A percentile compares a stretch with the other conserved stretches of the same genome.
Evolutionary conservation across 2,888 invertebrate species (phyloP).

Genomic region (Limnephilus marmoratus): DNA sequence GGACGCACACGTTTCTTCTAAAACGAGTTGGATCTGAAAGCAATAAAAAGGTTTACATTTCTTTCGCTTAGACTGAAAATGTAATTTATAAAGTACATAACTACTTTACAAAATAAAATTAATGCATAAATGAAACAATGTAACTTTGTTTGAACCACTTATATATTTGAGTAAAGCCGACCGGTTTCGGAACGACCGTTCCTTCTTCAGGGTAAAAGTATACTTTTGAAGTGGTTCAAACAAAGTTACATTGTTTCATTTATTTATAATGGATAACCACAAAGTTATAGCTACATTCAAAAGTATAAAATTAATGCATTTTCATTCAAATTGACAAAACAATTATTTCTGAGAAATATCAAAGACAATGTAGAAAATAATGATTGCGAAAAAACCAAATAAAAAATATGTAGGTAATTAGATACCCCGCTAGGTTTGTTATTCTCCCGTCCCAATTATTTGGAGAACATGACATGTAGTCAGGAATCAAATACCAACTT

Average conservation of each 20-base stretch:
- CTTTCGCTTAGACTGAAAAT: not conserved
- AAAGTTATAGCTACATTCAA: too few species aligned
- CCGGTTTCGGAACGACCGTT: too few species aligned
- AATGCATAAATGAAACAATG: too few species aligned
- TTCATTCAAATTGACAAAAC: not conserved
- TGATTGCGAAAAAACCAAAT: constrained; percentile 14
- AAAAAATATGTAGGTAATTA: not conserved
- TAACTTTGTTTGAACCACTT: too few species aligned
- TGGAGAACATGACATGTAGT: not conserved
- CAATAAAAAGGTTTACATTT: not conserved
- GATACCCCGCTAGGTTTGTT: not conserved
- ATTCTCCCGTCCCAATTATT: not conserved
- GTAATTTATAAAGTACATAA: not conserved
- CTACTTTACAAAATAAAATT: not conserved
- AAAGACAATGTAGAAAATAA: constrained; percentile 30
- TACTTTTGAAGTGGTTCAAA: too few species aligned
- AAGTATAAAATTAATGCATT: not conserved
- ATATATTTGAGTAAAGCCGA: too few species aligned
- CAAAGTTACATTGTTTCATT: too few species aligned
- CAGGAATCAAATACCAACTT: not conserved
- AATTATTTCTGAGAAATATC: not conserved
- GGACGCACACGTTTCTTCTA: not conserved
- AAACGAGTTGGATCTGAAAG: not conserved
- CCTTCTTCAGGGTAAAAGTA: too few species aligned
- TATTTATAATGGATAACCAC: too few species aligned